phyloP scores from a whole-genome alignment of 2,797 vertebrate genomes.

The Novumbra hubbsi region DNA sequence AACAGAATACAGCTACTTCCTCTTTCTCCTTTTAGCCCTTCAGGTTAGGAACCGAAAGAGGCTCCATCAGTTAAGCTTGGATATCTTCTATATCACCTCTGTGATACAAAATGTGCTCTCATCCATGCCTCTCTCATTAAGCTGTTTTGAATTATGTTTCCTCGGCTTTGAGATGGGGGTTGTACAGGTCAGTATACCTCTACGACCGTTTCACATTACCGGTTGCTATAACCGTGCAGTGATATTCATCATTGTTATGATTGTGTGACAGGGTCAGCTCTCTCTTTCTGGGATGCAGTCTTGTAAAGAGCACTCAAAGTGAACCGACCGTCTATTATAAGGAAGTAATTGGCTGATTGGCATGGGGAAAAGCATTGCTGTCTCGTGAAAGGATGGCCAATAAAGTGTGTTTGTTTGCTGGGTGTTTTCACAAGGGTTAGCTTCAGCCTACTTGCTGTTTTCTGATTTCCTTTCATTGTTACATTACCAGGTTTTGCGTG shows the following conservation, averaged over 20 bases:
- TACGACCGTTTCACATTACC: slow-evolving; percentile 53
- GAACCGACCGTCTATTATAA: slow-evolving; percentile 66
- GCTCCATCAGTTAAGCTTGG: slow-evolving; percentile 33
- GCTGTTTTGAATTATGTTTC: slow-evolving; percentile 43
- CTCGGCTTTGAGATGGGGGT: slow-evolving; percentile 32
- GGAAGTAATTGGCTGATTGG: slow-evolving; percentile 79
- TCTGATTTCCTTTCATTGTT: slow-evolving; percentile 63
- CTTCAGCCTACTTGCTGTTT: slow-evolving; percentile 60
- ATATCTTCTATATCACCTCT: slow-evolving; percentile 31
- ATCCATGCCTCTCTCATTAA: slow-evolving; percentile 26
- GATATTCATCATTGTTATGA: slow-evolving; percentile 79
- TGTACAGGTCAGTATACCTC: slow-evolving; percentile 19
- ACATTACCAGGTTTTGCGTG: slow-evolving; percentile 49
- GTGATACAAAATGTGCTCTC: slow-evolving; percentile 39
- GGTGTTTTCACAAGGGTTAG: slow-evolving; percentile 61
- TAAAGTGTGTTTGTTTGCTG: slow-evolving; percentile 49
- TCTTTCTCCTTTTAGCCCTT: slow-evolving; percentile 23
- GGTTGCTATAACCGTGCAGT: slow-evolving; percentile 54
- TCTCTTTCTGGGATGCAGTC: slow-evolving; percentile 53
- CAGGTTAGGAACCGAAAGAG: slow-evolving; percentile 35
- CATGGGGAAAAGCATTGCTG: slow-evolving; percentile 63
- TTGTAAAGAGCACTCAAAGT: slow-evolving; percentile 64
- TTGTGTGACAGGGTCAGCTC: slow-evolving; percentile 67
- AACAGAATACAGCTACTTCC: slow-evolving; percentile 16
- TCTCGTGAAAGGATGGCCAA: slow-evolving; percentile 76